Conservation (phyloP, 30 jellyfish, hydroid and myxozoan species). For the Aurelia sp. region DNA sequence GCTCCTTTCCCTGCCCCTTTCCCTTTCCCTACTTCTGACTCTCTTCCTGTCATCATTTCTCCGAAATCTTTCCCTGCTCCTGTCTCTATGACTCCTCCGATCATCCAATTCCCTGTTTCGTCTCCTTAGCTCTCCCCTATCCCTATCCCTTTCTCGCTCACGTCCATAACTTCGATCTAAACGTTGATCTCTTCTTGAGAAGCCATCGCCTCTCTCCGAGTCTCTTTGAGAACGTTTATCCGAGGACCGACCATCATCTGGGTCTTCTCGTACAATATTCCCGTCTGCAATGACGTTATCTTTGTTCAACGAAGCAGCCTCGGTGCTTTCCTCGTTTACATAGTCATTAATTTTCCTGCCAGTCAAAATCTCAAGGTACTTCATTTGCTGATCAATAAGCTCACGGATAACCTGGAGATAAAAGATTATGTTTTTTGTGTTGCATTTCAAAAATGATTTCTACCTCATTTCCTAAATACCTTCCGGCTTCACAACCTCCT, state of each 20-base stretch:
- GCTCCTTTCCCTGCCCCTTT: background rate
- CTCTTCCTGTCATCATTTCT: background rate
- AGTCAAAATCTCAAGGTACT: conserved; percentile 61
- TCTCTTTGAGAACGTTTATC: background rate
- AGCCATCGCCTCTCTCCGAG: background rate
- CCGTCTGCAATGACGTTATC: too few species aligned
- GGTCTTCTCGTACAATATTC: background rate
- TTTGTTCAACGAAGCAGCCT: background rate
- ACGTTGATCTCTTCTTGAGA: background rate
- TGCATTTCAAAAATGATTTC: too few species aligned
- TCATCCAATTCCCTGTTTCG: conserved; percentile 3
- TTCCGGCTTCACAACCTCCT: too few species aligned
- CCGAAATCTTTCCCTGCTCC: conserved; percentile 5
- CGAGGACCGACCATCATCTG: background rate
- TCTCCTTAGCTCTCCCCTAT: conserved; percentile 13
- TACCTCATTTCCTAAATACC: too few species aligned
- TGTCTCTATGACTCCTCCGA: background rate
- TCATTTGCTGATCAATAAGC: conserved; percentile 91
- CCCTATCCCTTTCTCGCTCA: conserved; percentile 21
- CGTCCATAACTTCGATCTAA: background rate
- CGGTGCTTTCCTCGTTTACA: conserved; percentile 21
- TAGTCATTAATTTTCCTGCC: conserved; percentile 7
- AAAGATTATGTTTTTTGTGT: background rate
- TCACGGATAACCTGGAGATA: conserved; percentile 74
- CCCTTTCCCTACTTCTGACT: conserved; percentile 11